phyloP scores from a whole-genome alignment of 2,113 vertebrate species.

The Brienomyrus longianalis region DNA sequence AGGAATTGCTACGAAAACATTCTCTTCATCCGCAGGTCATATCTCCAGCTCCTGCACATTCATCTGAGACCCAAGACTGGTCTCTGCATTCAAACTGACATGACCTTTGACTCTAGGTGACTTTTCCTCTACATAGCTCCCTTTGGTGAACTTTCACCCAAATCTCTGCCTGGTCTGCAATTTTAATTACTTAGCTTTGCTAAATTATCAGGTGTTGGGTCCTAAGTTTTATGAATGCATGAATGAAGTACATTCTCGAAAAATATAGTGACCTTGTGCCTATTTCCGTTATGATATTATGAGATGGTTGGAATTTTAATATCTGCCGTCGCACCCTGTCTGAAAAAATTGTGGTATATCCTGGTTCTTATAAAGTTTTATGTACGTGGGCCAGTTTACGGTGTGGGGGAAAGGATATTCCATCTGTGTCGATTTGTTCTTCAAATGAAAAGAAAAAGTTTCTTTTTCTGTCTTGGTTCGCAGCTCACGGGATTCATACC shows the following conservation, averaged over 20 bases:
- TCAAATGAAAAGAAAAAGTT: not conserved
- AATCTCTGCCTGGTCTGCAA: not conserved
- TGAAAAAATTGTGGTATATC: not conserved
- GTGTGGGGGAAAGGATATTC: too few species aligned
- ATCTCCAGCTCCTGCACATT: not conserved
- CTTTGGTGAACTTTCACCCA: slow-evolving; percentile 20
- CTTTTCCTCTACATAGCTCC: slow-evolving; percentile 7
- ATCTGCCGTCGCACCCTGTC: not conserved
- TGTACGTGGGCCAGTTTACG: not conserved
- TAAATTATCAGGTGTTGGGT: not conserved
- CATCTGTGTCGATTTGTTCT: not conserved
- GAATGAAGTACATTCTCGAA: not conserved
- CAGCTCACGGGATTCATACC: not conserved
- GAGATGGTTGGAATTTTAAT: not conserved
- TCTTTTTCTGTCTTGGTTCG: not conserved
- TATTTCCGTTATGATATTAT: not conserved
- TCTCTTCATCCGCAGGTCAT: not conserved
- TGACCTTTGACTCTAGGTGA: slow-evolving; percentile 8
- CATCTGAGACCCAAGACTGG: not conserved
- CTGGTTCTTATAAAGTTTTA: not conserved
- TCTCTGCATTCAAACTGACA: slow-evolving; percentile 5
- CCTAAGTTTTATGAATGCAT: not conserved
- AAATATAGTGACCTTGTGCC: not conserved
- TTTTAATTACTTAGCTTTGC: not conserved
- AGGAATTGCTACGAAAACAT: not conserved